Conservation (phyloP, 2,888 invertebrate genomes). For the Plagiodera versicolora region DNA sequence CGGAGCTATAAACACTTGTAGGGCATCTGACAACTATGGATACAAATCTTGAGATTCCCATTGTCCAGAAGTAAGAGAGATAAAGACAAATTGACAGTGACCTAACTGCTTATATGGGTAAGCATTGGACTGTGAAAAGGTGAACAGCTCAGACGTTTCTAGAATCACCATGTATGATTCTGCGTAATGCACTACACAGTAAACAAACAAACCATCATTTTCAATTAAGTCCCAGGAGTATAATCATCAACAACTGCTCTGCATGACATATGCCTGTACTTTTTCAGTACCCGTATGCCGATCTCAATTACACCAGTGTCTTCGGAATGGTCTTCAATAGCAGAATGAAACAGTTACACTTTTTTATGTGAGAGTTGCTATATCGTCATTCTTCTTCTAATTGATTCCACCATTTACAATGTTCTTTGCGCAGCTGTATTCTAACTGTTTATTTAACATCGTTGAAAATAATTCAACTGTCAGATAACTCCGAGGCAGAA, state of each 20-base stretch:
- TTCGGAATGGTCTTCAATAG: not conserved
- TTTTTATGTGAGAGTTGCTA: not conserved
- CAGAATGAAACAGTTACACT: not conserved
- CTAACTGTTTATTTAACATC: not conserved
- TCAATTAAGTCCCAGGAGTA: not conserved
- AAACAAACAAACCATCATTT: not conserved
- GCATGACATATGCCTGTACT: not conserved
- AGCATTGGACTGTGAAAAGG: no score
- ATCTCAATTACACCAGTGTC: not conserved
- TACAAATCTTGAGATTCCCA: no score
- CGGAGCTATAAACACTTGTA: no score
- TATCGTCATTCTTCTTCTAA: not conserved
- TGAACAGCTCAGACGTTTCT: no score
- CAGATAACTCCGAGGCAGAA: not conserved
- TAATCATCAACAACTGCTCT: not conserved
- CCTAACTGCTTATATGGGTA: no score
- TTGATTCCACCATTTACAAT: not conserved
- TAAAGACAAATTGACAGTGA: no score
- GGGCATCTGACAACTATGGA: no score
- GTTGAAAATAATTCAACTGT: not conserved
- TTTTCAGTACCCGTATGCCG: not conserved
- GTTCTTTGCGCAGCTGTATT: not conserved
- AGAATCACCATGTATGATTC: not conserved
- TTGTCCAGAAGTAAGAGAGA: no score
- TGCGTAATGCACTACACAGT: not conserved